Base-by-base conservation (phyloP, 2,888 invertebrate genomes). In the Pandemis cinnamomeana region DNA sequence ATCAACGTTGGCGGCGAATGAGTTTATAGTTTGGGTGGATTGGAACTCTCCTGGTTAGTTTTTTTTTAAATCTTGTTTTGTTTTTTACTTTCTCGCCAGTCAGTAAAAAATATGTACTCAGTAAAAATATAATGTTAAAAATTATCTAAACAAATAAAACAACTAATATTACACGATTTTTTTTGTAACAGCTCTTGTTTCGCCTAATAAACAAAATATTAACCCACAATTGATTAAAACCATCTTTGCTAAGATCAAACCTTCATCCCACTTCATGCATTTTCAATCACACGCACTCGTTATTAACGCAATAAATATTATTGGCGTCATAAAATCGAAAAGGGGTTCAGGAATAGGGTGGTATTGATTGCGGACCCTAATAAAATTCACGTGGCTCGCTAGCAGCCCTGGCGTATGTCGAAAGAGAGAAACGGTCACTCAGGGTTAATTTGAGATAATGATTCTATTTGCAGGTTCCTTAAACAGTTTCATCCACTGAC, bases 321-420 rank as follows among this genome's bases (percentile, higher is more conserved):
- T 82, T 75, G 78, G 76, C 71, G 80, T 80, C 80, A 84, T 89
- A 85, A 84, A 85, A 85, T 86, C 83, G 81, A 84, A 86, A 84
- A 82, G 84, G 87, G 87, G 84, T 83, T 81, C 81, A 83, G 84
- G 84, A 84, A 82, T 86, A 82, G 83, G 82, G 81, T 80, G 80
- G 81, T 89, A 91, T 92, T 90, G 92, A 92, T 91, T 92, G 87
- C 85, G 85, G 85, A 89, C 92, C 92, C 92, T 88, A 88, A 91
- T 91, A 91, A 91, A 92, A 90, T 88, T 88, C 88, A 86, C 86
- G 86, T 87, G 58, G 46, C 88, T 88, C 85, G 87, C 87, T 83
- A 87, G 90, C 91, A 87, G 90, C 91, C 87, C 86, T 87, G 88
- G 88, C 87, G 88, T 88, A 88, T 84, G 87, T 87, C 85, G 87